phyloP scores from a whole-genome alignment of 2,113 vertebrate genomes.

The Lepus timidus region DNA sequence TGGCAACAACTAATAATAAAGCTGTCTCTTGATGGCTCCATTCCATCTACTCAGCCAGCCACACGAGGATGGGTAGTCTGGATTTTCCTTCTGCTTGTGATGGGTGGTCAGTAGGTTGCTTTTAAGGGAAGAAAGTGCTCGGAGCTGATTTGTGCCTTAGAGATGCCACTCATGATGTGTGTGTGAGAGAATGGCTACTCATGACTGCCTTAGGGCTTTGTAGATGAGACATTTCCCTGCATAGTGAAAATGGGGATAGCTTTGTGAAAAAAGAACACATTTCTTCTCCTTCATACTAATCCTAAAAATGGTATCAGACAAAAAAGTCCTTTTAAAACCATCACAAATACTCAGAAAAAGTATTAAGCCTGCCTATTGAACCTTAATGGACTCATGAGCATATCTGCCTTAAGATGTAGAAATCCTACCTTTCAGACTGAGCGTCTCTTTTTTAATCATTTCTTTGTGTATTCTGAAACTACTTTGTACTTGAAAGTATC shows the following conservation, averaged over 20 bases:
- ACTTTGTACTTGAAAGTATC: slow-evolving; percentile 44
- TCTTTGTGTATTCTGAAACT: slow-evolving; percentile 39
- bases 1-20: not conserved
- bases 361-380: slow-evolving; percentile 47
- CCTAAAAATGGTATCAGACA: not conserved
- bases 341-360: slow-evolving; percentile 44
- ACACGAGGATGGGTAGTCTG: not conserved
- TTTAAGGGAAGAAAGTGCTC: slow-evolving; percentile 2
- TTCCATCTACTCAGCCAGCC: not conserved
- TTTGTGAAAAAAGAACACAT: not conserved
- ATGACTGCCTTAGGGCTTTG: not conserved
- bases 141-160: not conserved
- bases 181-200: not conserved
- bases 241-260: not conserved
- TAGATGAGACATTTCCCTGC: not conserved
- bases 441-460: slow-evolving; percentile 40
- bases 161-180: not conserved
- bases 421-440: slow-evolving; percentile 45
- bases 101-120: not conserved
- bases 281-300: slow-evolving; percentile 29
- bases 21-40: not conserved
- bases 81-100: not conserved
- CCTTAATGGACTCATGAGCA: not conserved
- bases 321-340: slow-evolving; percentile 58
- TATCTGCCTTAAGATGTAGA: slow-evolving; percentile 41